These are phyloP conservation scores for Solenodon paradoxus DNA, from an alignment of 2,113 vertebrate genomes.

Conservation along the genomic window DNA sequence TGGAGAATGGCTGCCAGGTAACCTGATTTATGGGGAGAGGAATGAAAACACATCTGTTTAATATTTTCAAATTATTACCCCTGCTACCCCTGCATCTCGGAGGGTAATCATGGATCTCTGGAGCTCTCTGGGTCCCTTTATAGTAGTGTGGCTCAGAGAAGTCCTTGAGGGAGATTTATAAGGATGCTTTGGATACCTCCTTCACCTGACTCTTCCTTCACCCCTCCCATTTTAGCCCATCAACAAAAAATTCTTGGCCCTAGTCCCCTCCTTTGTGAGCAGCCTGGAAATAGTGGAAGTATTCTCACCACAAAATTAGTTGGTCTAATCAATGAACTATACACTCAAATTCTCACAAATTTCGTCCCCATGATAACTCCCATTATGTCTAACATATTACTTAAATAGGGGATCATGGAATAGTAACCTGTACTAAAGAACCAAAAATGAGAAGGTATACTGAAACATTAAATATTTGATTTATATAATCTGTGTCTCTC, in stretches of 20 bases:
- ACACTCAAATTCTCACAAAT: conserved; percentile 1
- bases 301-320: neutral
- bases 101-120: conserved; percentile 43
- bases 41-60: conserved; percentile 68
- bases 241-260: conserved; percentile 1
- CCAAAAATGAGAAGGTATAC: neutral
- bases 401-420: neutral
- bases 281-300: neutral
- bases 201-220: neutral
- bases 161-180: conserved; percentile 46
- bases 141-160: conserved; percentile 38
- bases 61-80: conserved; percentile 72
- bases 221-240: neutral
- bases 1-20: conserved; percentile 51
- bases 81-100: conserved; percentile 27
- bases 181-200: neutral
- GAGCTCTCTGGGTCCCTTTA: conserved; percentile 47
- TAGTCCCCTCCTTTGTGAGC: neutral
- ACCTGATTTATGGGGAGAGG: conserved; percentile 58
- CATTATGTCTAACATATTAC: neutral
- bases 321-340: neutral
- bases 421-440: neutral
- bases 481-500: neutral
- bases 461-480: conserved; percentile 26
- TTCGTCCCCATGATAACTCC: neutral